These are phyloP conservation scores for Exephanes ischioxanthus DNA, from an alignment of 2,888 invertebrate genomes.

Conservation along the genomic window DNA sequence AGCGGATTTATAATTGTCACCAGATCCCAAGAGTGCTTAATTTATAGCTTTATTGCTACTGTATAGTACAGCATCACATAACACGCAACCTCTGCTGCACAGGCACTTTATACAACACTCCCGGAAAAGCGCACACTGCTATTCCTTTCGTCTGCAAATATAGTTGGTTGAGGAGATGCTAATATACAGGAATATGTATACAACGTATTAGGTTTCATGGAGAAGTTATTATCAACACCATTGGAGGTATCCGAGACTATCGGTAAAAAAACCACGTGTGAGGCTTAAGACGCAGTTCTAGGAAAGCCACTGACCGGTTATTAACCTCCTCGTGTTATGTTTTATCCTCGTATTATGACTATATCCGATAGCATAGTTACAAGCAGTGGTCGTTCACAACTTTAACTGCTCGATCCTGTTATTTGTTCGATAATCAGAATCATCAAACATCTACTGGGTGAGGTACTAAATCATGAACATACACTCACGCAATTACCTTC, in stretches of 20 bases:
- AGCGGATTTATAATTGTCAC: too few species aligned
- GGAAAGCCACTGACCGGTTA: not conserved
- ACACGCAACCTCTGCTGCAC: too few species aligned
- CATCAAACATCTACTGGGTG: not conserved
- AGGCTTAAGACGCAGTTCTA: not conserved
- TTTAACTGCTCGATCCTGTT: not conserved
- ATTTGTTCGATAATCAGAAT: slow-evolving; percentile 1
- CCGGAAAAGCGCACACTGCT: not conserved
- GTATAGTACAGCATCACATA: too few species aligned
- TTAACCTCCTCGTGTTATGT: not conserved
- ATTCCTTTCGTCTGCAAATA: not conserved
- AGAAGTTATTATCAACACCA: not conserved
- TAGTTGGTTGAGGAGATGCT: not conserved
- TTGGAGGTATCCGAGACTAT: not conserved
- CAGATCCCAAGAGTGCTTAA: too few species aligned
- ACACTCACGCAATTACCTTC: not conserved
- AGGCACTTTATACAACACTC: too few species aligned
- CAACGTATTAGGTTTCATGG: not conserved
- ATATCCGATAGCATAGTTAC: not conserved
- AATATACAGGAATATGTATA: not conserved
- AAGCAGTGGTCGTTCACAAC: not conserved
- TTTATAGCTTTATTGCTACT: too few species aligned
- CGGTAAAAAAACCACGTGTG: not conserved
- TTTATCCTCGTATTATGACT: too few species aligned
- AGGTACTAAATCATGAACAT: not conserved